Evolutionary conservation across 1,140 invertebrate genomes (phyloP), one percentile per base, ranked within the genome.

Genomic region (Drosophila novamexicana): DNA sequence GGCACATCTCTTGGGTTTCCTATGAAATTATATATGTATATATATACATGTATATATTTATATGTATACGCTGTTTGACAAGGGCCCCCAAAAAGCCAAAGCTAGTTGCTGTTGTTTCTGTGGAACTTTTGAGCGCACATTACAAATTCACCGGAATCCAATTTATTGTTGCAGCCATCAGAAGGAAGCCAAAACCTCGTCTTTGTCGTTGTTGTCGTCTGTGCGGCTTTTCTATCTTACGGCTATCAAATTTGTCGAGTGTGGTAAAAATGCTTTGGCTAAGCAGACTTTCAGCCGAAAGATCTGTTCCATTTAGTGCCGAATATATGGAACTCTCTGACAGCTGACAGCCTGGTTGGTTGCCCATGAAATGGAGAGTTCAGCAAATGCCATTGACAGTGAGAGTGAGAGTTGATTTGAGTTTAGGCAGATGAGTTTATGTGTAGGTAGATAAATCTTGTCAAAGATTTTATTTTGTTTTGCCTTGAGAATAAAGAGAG

Each of bases 141-240:
- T 89, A 88, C 84, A 88, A 79, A 89, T 88, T 89, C 83, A 77
- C 68, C 56, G 77, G 79, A 88, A 88, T 89, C 83, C 83, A 88
- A 88, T 88, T 89, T 89, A 83, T 81, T 83, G 78, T 69, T 63
- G 77, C 81, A 63, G 64, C 58, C 72, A 75, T 62, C 52, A 62
- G 52, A 67, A 68, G 39, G 42, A 58, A 65, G 52, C 63, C 63
- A 61, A 61, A 47, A 29, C 22, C 22, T 29, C 5, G 22, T 29
- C 22, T 2, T 29, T 29, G 22, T 29, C 22, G 22, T 29, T 5
- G 22, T 32, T 29, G 56, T 37, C 52, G 39, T 58, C 66, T 78
- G 34, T 49, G 58, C 49, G 62, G 67, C 74, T 74, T 71, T 81
- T 66, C 57, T 29, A 81, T 77, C 79, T 81, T 47, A 47, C 44